A percentile compares a stretch with the other conserved stretches of the same genome.
Evolutionary conservation across 2,888 invertebrate species (phyloP).

Genomic region (Ormyrus rosae): DNA sequence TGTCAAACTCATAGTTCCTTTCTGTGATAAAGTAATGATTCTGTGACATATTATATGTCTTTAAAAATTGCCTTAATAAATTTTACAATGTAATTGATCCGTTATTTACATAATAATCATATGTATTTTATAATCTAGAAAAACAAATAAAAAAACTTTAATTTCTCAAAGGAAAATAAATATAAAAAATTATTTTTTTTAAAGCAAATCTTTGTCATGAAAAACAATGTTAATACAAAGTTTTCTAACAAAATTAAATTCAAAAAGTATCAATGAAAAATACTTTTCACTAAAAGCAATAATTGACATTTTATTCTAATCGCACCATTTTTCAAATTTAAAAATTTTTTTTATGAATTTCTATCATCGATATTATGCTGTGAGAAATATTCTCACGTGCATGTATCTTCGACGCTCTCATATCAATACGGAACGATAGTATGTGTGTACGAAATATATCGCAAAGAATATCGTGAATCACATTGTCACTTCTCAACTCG

Average conservation of each 20-base stretch:
- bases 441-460: slow-evolving; percentile 35
- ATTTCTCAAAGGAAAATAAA: slow-evolving; percentile 20
- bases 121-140: background rate
- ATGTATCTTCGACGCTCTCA: slow-evolving; percentile 13
- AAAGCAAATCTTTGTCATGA: background rate
- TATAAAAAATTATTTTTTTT: background rate
- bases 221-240: slow-evolving; percentile 24
- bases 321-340: slow-evolving; percentile 30
- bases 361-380: slow-evolving; percentile 11
- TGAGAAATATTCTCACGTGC: background rate
- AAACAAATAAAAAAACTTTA: slow-evolving; percentile 19
- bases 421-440: slow-evolving; percentile 31
- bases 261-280: slow-evolving; percentile 18
- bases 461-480: slow-evolving; percentile 43
- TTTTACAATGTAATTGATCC: slow-evolving; percentile 32
- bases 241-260: background rate
- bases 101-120: slow-evolving; percentile 45
- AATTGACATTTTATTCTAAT: slow-evolving; percentile 40
- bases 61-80: slow-evolving; percentile 35
- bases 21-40: slow-evolving; percentile 1
- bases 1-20: slow-evolving; percentile 23
- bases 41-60: slow-evolving; percentile 3
- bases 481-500: slow-evolving; percentile 40
- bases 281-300: slow-evolving; percentile 34
- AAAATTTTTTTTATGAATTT: slow-evolving; percentile 15